Percentiles rank a stretch among this genome's conserved stretches.
phyloP scores from a whole-genome alignment of 1,140 invertebrate genomes.

The Platyscapa corneri region DNA sequence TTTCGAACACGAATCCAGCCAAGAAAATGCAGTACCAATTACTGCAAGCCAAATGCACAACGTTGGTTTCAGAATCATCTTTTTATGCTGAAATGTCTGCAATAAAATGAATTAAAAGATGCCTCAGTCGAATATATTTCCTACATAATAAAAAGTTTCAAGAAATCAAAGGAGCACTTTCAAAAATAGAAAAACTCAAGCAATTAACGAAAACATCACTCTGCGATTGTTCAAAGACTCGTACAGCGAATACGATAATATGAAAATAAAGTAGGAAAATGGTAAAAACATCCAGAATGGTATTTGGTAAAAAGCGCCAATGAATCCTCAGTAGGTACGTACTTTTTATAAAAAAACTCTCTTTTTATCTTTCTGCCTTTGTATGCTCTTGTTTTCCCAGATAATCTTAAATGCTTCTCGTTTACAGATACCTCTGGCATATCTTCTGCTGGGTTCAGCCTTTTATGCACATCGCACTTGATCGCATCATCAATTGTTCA shows the following conservation, averaged over 20 bases:
- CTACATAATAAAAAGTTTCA: neutral
- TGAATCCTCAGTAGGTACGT: slow-evolving; percentile 3
- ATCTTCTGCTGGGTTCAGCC: neutral
- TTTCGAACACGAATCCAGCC: neutral
- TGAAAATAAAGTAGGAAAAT: neutral
- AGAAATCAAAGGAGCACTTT: neutral
- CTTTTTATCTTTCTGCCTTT: neutral
- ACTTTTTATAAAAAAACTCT: neutral
- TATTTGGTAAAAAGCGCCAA: neutral
- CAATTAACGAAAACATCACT: too few relatives aligned
- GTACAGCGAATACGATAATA: neutral
- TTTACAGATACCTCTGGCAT: slow-evolving; percentile 4
- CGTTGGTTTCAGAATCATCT: neutral
- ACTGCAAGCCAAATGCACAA: neutral
- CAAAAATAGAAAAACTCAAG: neutral
- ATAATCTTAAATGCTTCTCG: slow-evolving; percentile 28
- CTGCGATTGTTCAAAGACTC: neutral
- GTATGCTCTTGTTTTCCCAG: neutral
- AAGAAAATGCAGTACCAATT: neutral
- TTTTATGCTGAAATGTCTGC: neutral
- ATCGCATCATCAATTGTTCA: slow-evolving; percentile 34
- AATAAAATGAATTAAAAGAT: neutral
- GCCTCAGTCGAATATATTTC: neutral
- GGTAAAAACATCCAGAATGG: too few relatives aligned
- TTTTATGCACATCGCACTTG: slow-evolving; percentile 30